Evolutionary conservation across 30 jellyfish, hydroid and myxozoan genomes (phyloP), one percentile per base, ranked within the genome.

Genomic region (Aurelia coerulea): DNA sequence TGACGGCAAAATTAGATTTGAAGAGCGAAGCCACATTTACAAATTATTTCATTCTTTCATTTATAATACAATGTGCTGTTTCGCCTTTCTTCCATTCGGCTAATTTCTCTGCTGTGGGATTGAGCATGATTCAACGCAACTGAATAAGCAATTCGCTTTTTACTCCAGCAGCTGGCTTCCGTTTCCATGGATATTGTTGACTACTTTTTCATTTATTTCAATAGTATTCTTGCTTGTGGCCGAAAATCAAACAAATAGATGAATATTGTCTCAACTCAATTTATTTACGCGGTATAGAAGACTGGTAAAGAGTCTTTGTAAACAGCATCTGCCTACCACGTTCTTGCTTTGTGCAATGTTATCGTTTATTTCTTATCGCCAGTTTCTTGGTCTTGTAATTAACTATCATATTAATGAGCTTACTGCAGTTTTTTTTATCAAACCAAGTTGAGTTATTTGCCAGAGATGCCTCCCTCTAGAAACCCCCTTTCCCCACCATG

Each of bases 21-120:
- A 18, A 34, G 74, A 56, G 62, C 13, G 75, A 76, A 65, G 87
- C 87, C 87, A 76, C 76, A 76, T 76, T 74, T 76, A 63, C 76
- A 76, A 77, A 17, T 76, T 58, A 42, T 76, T 76, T 16, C 64
- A 23, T 49, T 58, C 76, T 13, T 76, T 56, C 34, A 49, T 12
- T 54, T 71, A 56, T 32, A 37, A 60, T 32, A 76, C 87, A 76
- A 76, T 76, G 87, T 76, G 64, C 62, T 15, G 31, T 34, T 74
- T 46, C 8, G 56, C 56, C 56, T 46, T 73, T 65, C 83, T 17
- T 34, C 16, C 52, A 73, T 34, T 73, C 5, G 52, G 65, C 70
- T 39, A 49, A 9, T 33, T 56, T 7, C 23, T 52, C 75, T 52
- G 19, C 41, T 32, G 84, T 34, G 50, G 23, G 54, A 15, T 56